Evolutionary conservation across 2,888 invertebrate species (phyloP).

Genomic region (Phymatocera aterrima): DNA sequence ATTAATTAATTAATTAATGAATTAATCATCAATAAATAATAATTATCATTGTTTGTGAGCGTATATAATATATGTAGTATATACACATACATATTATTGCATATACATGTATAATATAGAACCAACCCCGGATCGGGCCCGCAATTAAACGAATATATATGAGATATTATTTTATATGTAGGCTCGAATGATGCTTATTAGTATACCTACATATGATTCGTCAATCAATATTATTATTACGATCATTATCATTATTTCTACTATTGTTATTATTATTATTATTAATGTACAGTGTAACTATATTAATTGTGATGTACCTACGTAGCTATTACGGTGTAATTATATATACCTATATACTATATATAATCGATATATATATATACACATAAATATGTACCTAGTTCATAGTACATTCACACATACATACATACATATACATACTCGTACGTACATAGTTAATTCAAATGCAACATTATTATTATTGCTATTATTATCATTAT

Average conservation of each 20-base stretch:
- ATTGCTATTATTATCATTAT: slow-evolving; percentile 44
- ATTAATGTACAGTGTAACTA: slow-evolving; percentile 75
- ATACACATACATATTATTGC: slow-evolving; percentile 62
- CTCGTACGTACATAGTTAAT: slow-evolving; percentile 53
- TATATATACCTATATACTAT: slow-evolving; percentile 45
- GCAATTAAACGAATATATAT: too few relatives aligned
- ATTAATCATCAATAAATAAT: too few relatives aligned
- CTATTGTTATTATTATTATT: slow-evolving; percentile 66
- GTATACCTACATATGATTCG: too few relatives aligned
- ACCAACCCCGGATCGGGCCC: too few relatives aligned
- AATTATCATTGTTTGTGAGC: not conserved
- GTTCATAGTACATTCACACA: slow-evolving; percentile 52
- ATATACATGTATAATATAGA: slow-evolving; percentile 70
- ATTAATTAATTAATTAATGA: too few relatives aligned
- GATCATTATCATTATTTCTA: too few relatives aligned
- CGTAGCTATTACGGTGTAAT: slow-evolving; percentile 68
- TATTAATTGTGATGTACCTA: slow-evolving; percentile 73
- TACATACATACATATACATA: slow-evolving; percentile 52
- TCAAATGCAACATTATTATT: slow-evolving; percentile 55
- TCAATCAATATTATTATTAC: too few relatives aligned
- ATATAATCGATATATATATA: slow-evolving; percentile 46
- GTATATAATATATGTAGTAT: slow-evolving; percentile 57
- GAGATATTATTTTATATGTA: too few relatives aligned
- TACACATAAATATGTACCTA: too few relatives aligned
- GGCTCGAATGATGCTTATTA: too few relatives aligned